Base-by-base conservation (phyloP, 2,888 invertebrate genomes). In the Matsumyia berberina region DNA sequence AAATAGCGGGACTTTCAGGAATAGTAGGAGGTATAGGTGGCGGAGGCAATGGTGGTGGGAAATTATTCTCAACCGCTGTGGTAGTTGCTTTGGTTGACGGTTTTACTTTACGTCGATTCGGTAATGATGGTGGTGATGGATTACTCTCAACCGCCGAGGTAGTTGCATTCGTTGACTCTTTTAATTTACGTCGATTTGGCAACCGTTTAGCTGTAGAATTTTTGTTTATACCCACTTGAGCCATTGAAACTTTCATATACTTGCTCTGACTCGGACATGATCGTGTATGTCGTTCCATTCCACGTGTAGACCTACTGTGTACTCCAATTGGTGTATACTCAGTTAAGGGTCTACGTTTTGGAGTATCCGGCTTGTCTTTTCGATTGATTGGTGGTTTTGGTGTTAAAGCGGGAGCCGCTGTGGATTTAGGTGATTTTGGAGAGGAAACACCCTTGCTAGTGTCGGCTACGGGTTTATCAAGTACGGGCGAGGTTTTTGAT, bases 251-350 rank as follows among this genome's bases (percentile, higher is more conserved):
- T 37, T 77, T 58, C 64, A 86, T 66, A 37, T 83, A 86, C 53
- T 86, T 87, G 53, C 44, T 80, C 29, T 72, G 57, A 0, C 31
- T 17, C 11, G 46, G 31, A 60, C 44, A 37, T 11, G 86, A 83
- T 60, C 87, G 76, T 7, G 87, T 87, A 5, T 49, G 57, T 8
- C 81, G 74, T 9, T 79, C 7, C 78, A 82, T 85, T 1, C 67
- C 76, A 6, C 81, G 78, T 5, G 81, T 85, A 6, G 58, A 46
- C 49, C 12, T 64, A 37, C 73, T 73, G 33, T 86, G 81, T 6
- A 77, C 72, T 1, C 81, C 81, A 0, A 83, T 0, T 0, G 73
- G 79, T 3, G 53, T n/a, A 31, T 67, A 57, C 5, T 69, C 83
- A 2, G 83, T 79, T 5, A 83, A 17, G 0, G 49, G 35, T 11